A percentile compares a stretch with the other conserved stretches of the same genome.
Conservation (phyloP, 2,888 invertebrate genomes). For the Drosophila prolongata region DNA sequence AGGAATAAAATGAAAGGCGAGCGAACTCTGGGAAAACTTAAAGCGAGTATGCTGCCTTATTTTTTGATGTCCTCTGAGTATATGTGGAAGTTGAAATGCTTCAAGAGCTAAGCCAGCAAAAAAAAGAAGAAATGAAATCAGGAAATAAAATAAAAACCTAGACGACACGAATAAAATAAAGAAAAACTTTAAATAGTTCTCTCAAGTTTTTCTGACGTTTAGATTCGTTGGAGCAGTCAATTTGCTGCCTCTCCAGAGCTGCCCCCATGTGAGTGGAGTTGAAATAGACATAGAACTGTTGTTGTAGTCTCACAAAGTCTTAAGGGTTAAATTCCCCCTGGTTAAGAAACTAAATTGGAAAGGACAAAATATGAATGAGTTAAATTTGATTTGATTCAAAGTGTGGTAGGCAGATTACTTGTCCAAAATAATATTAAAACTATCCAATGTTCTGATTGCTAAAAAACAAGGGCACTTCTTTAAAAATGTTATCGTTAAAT, state of each 20-base stretch:
- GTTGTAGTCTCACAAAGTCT: neutral
- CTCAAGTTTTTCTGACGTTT: constrained; percentile 64
- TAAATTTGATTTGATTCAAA: neutral
- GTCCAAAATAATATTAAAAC: too few relatives aligned
- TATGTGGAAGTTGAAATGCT: constrained; percentile 81
- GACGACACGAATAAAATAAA: constrained; percentile 39
- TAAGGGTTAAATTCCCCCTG: neutral
- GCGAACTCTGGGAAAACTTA: constrained; percentile 66
- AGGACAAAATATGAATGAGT: neutral
- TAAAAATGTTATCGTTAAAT: too few relatives aligned
- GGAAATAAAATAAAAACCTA: constrained; percentile 33
- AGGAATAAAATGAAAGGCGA: constrained; percentile 11
- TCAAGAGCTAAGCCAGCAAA: constrained; percentile 78
- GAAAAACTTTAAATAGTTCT: constrained; percentile 73
- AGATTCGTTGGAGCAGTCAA: constrained; percentile 66
- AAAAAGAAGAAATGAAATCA: constrained; percentile 39
- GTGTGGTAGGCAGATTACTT: neutral
- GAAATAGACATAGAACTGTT: constrained; percentile 16
- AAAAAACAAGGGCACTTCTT: too few relatives aligned
- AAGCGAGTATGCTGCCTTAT: constrained; percentile 82
- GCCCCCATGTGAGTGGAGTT: constrained; percentile 42
- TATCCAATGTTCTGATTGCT: too few relatives aligned
- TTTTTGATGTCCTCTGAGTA: constrained; percentile 81
- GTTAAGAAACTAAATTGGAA: neutral
- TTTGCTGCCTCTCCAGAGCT: constrained; percentile 57